These are phyloP conservation scores for Archips crataeganus DNA, from an alignment of 2,888 invertebrate genomes.

Conservation along the genomic window DNA sequence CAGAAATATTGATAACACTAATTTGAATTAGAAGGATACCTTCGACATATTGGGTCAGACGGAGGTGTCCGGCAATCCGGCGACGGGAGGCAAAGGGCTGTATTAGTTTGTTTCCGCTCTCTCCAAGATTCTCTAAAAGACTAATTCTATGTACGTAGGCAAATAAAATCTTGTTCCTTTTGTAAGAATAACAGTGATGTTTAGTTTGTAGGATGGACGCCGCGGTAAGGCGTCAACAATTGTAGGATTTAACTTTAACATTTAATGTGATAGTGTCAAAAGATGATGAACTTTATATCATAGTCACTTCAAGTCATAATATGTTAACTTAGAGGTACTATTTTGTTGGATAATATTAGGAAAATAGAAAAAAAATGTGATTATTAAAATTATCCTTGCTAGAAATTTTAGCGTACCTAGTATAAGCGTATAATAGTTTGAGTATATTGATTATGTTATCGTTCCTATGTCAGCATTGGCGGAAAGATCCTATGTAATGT, in stretches of 20 bases:
- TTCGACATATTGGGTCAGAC: background rate
- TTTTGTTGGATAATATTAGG: slow-evolving; percentile 63
- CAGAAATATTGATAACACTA: slow-evolving; percentile 46
- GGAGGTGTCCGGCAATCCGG: slow-evolving; percentile 1
- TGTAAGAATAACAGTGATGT: slow-evolving; percentile 42
- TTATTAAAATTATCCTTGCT: slow-evolving; percentile 60
- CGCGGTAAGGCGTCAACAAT: slow-evolving; percentile 48
- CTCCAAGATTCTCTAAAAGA: slow-evolving; percentile 42
- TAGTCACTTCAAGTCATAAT: slow-evolving; percentile 86
- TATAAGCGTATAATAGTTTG: slow-evolving; percentile 25
- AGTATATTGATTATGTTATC: slow-evolving; percentile 58
- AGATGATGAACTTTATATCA: slow-evolving; percentile 75
- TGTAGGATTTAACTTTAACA: slow-evolving; percentile 54
- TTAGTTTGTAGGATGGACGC: slow-evolving; percentile 46
- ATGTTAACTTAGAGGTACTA: slow-evolving; percentile 80
- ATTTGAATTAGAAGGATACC: slow-evolving; percentile 37
- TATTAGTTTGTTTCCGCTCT: slow-evolving; percentile 42
- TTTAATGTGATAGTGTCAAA: slow-evolving; percentile 81
- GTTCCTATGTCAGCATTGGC: slow-evolving; percentile 75
- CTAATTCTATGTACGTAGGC: slow-evolving; percentile 36
- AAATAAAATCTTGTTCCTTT: slow-evolving; percentile 41
- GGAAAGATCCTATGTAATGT: slow-evolving; percentile 59
- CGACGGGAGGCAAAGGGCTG: slow-evolving; percentile 25
- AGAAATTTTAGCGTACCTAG: slow-evolving; percentile 51
- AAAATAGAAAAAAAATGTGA: slow-evolving; percentile 72